Conservation (phyloP, 2,888 invertebrate genomes). For the Pollenia labialis region DNA sequence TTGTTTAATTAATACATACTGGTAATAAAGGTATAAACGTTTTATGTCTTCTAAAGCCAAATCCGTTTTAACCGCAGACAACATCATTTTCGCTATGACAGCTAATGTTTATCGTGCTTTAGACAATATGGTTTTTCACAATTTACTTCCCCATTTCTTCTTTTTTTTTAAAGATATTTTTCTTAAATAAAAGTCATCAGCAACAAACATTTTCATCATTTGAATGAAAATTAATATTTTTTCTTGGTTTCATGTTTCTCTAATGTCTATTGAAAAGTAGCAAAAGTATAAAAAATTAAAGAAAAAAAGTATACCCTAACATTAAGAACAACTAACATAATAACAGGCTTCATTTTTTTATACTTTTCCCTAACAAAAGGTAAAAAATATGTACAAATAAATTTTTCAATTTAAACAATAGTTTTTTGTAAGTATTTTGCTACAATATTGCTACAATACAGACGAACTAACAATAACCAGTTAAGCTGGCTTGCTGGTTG, state of each 20-base stretch:
- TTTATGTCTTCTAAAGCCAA: constrained; percentile 10
- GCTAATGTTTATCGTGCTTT: constrained; percentile 13
- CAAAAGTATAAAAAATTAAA: constrained; percentile 22
- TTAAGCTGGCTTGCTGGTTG: not conserved
- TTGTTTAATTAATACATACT: constrained; percentile 19
- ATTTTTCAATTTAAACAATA: constrained; percentile 42
- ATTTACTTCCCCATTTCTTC: constrained; percentile 20
- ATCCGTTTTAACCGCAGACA: constrained; percentile 39
- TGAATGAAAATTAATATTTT: constrained; percentile 68
- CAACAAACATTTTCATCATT: constrained; percentile 35
- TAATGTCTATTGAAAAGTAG: constrained; percentile 30
- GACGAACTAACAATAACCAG: constrained; percentile 12
- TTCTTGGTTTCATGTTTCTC: constrained; percentile 59
- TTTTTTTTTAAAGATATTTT: constrained; percentile 6
- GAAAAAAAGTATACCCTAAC: not conserved
- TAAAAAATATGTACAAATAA: constrained; percentile 16
- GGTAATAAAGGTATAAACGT: not conserved
- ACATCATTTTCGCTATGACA: constrained; percentile 16
- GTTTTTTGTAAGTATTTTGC: constrained; percentile 6
- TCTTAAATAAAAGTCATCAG: constrained; percentile 27
- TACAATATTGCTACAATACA: constrained; percentile 41
- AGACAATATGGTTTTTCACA: constrained; percentile 10
- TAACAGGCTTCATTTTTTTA: constrained; percentile 45
- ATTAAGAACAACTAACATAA: constrained; percentile 53
- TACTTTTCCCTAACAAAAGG: constrained; percentile 35